Evolutionary conservation across 53 echinoderm and acorn worm genomes (phyloP), one percentile per base, ranked within the genome.

Genomic region (Paracentrotus lividus): DNA sequence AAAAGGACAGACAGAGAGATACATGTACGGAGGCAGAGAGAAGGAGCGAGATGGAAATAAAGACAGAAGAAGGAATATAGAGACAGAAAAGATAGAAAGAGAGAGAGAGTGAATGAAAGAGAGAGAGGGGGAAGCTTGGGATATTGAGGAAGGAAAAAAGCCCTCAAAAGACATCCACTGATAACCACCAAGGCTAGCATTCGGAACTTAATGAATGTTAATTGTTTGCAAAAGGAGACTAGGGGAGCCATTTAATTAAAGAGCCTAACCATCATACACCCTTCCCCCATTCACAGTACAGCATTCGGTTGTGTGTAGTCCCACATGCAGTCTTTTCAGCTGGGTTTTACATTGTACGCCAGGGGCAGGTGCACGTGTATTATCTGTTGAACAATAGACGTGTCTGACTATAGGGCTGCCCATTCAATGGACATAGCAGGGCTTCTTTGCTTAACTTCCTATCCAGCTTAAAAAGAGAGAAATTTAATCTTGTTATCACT

Each of bases 181-280:
- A 33, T 89, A 89, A 89, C 89, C n/a, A n/a, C n/a, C 89, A 64
- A 64, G 89, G 75, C 45, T 4, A 68, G 72, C 90, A 21, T 31
- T 90, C 90, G 49, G 69, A 68, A 69, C 68, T 72, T 69, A 90
- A 72, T 90, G 90, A 90, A 90, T 90, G 90, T 90, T 90, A 90
- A 90, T 90, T 90, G 90, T 90, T 72, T 90, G 90, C 56, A 33
- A 72, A 52, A 65, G 68, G 44, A 31, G 89, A 61, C 89, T 64
- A 49, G 34, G 53, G 69, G 13, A 44, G 47, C 49, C 72, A 56
- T 90, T 90, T 90, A 90, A 90, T 90, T 90, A 90, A 90, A 90
- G 89, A 65, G 2, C 42, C 66, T 45, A 7, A 33, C 8, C 43
- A 34, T 89, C 58, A 0, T 77, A 47, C 12, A 15, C 86, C 31